Evolutionary conservation across 2,888 invertebrate genomes (phyloP), one percentile per base, ranked within the genome.

Genomic region (Branchinecta sandiegonensis): DNA sequence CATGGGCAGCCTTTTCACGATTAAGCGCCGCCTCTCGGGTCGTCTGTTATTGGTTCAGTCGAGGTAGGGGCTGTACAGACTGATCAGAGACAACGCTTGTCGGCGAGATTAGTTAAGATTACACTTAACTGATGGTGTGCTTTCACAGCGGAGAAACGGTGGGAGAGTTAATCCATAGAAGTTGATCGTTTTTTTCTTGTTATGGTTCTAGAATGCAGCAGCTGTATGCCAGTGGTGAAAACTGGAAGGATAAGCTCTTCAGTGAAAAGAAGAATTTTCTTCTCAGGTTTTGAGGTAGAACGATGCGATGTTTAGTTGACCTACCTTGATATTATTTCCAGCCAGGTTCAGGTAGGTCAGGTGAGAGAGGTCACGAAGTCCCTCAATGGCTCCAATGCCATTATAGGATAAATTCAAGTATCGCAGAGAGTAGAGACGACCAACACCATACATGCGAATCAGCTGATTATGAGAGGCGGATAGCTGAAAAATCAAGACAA

Each of bases 321-420:
- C 72, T 79, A 85, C 85, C 82, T 94, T 94, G 74, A 94, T 89
- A 75, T 88, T 92, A 80, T 94, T 94, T 71, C 89, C 90, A 78
- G 88, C 85, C 69, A 94, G 81, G 79, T 90, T 90, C 67, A 94
- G 81, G 75, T 87, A 87, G 76, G 86, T 86, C 70, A 94, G 81
- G 75, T 89, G 86, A 68, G 84, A 81, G 72, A 94, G 82, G 70
- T 92, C 90, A 77, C 90, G 90, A 13, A 94, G 80, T 11, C 93
- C 94, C 78, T 94, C 94, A 75, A 94, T 91, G 69, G 88, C 88
- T 65, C 91, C 81, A 72, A 94, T 90, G 67, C 88, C 88, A 80
- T 94, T 94, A 77, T 90, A 86, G 72, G 91, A 88, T 65, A 94
- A 81, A 77, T 92, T 88, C 71, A 94, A 79, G 64, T 87, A 85